Conservation (phyloP, 2,888 invertebrate genomes). For the Oegoconia quadripuncta region DNA sequence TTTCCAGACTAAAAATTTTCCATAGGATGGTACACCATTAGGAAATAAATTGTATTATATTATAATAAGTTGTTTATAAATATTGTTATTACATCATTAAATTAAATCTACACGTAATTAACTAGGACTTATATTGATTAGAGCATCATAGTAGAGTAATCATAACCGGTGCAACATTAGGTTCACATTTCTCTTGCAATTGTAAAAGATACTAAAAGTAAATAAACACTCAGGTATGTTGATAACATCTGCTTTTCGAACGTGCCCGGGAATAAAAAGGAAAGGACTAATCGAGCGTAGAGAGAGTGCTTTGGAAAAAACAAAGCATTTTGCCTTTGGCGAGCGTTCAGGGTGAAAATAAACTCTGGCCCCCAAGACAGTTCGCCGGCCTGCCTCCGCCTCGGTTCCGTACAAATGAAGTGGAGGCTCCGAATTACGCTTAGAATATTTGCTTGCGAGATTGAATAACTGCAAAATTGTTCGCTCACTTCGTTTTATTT, state of each 20-base stretch:
- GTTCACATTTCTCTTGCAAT: too few species aligned
- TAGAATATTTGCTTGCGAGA: conserved; percentile 42
- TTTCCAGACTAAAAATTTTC: too few species aligned
- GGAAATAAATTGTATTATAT: too few species aligned
- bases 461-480: conserved; percentile 33
- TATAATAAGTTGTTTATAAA: too few species aligned
- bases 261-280: conserved; percentile 48
- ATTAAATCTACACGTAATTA: too few species aligned
- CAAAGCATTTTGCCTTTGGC: conserved; percentile 47
- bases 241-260: conserved; percentile 40
- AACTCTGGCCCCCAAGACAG: conserved; percentile 47
- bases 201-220: not conserved
- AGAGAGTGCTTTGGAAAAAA: conserved; percentile 44
- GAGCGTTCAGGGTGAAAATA: conserved; percentile 53
- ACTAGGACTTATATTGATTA: too few species aligned
- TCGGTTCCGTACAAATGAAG: conserved; percentile 49
- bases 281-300: conserved; percentile 52
- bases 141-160: too few species aligned
- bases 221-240: conserved; percentile 25
- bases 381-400: conserved; percentile 32
- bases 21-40: too few species aligned
- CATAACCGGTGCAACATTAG: too few species aligned
- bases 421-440: conserved; percentile 46
- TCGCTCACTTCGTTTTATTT: conserved; percentile 10
- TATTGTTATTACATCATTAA: too few species aligned